Evolutionary conservation across 2,888 invertebrate species (phyloP), one percentile per base, ranked within the genome.

Genomic region (Aethes cnicana): DNA sequence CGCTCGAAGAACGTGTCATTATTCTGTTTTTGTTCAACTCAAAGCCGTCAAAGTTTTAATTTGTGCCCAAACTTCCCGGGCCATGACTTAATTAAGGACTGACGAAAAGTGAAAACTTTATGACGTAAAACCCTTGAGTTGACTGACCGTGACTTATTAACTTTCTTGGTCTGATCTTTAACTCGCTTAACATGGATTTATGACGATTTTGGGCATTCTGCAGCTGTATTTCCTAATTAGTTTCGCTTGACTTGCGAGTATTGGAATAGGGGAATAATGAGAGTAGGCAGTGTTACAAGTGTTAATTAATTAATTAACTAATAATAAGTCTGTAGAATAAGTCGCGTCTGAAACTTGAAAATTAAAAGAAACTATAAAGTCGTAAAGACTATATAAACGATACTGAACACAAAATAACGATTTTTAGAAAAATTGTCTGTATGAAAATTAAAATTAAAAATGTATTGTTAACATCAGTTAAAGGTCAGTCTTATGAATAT

Each of bases 41-140:
- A 14, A 30, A 20, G 20, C 47, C n/a, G 21, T 7, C 8, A 35
- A 46, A 39, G 39, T 41, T 33, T 18, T 25, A 33, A 39, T 26
- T 26, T 46, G 5, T 26, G 18, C 18, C 9, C 37, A 18, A 25
- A 43, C 30, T 43, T 39, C 12, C 12, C 25, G n/a, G 7, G 11
- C 16, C 23, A 17, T 6, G 25, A 18, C 18, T 33, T 48, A 41
- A 48, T 20, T 33, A 33, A 41, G 25, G 25, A 26, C 25, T 26
- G 39, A 41, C 33, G 26, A 41, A 48, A 41, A 48, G 32, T 41
- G 30, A 41, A 47, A 47, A 17, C 32, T 39, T 32, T 9, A 26
- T 14, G 20, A 47, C 28, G 36, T 36, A 20, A n/a, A 47, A 36
- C 26, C 14, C 20, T 17, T 47, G 36, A 36, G 28, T 28, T 36